Percentiles rank a stretch among this genome's conserved stretches.
These are phyloP conservation scores for Lypha dubia DNA, from an alignment of 2,888 invertebrate species.

Conservation along the genomic window DNA sequence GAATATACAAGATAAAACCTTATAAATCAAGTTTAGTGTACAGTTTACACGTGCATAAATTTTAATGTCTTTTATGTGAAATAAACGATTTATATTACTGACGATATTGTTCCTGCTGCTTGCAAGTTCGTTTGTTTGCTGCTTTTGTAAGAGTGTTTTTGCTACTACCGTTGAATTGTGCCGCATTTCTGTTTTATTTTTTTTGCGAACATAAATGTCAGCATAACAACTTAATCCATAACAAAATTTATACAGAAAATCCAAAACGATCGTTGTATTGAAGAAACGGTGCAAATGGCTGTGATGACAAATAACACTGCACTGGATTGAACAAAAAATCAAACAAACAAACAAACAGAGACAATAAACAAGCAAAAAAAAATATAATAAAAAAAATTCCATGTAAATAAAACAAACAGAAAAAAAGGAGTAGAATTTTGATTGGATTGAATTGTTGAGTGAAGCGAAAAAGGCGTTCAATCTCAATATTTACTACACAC, in stretches of 20 bases:
- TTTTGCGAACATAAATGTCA: slow-evolving; percentile 61
- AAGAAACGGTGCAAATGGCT: slow-evolving; percentile 50
- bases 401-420: slow-evolving; percentile 34
- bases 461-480: slow-evolving; percentile 48
- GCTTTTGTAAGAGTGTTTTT: slow-evolving; percentile 6
- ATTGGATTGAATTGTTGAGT: slow-evolving; percentile 65
- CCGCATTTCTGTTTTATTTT: neutral
- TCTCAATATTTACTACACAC: neutral
- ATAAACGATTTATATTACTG: slow-evolving; percentile 70
- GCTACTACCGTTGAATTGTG: neutral
- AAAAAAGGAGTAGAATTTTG: slow-evolving; percentile 45
- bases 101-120: slow-evolving; percentile 52
- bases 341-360: slow-evolving; percentile 41
- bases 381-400: too few species aligned
- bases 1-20: slow-evolving; percentile 54
- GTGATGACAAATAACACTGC: slow-evolving; percentile 46
- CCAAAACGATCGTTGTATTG: slow-evolving; percentile 32
- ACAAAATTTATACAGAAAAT: slow-evolving; percentile 35
- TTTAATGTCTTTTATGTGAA: slow-evolving; percentile 69
- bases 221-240: slow-evolving; percentile 70
- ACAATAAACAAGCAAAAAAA: slow-evolving; percentile 54
- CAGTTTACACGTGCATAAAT: slow-evolving; percentile 72
- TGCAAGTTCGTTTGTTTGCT: slow-evolving; percentile 27
- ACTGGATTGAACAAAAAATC: slow-evolving; percentile 5
- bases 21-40: slow-evolving; percentile 72